Base-by-base conservation (phyloP, 2,888 invertebrate species). In the Brachycybe producta region DNA sequence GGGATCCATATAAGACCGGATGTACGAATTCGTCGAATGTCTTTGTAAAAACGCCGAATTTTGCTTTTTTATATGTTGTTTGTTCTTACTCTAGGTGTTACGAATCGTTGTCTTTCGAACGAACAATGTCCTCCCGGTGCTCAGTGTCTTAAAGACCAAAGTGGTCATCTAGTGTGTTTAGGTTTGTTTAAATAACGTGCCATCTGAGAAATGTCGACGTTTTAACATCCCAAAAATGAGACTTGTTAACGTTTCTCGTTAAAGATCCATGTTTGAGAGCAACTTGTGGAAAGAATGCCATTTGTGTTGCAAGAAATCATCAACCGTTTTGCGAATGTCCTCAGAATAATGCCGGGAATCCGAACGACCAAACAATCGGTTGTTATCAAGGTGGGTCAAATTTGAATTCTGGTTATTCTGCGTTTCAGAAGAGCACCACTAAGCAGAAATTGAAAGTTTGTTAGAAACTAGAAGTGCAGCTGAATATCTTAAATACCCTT, bases 261-360 rank as follows among this genome's bases (percentile, higher is more conserved):
- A 11, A 78, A 15, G 84, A 90, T 68, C 85, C 88, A 1, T 91
- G 91, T 61, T 59, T 61, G n/a, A 59, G 60, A 40, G 71, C 77
- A 34, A 71, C 72, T 35, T 91, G 90, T 65, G 88, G 87, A 1
- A 69, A 74, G 2, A 80, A 84, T 63, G 84, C 88, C 0, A 60
- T 77, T 35, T 91, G 91, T 62, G 75, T 76, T 30, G 79, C 82
- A 1, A 70, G 75, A 21, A 78, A 80, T 55, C 87, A 88, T 60
- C 73, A 68, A 45, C 76, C 84, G 1, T 69, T 76, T 21, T 90
- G 88, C 62, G 72, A 75, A 30, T 90, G 90, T 64, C 81, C 84
- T 34, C 75, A 79, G 52, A 87, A 87, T 19, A 80, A 80, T 64
- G 71, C 88, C 27, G 90, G 90, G 7, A 59, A 59, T 35, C 57